Evolutionary conservation across 2,888 invertebrate species (phyloP), one percentile per base, ranked within the genome.

Genomic region (Caenorhabditis becei): DNA sequence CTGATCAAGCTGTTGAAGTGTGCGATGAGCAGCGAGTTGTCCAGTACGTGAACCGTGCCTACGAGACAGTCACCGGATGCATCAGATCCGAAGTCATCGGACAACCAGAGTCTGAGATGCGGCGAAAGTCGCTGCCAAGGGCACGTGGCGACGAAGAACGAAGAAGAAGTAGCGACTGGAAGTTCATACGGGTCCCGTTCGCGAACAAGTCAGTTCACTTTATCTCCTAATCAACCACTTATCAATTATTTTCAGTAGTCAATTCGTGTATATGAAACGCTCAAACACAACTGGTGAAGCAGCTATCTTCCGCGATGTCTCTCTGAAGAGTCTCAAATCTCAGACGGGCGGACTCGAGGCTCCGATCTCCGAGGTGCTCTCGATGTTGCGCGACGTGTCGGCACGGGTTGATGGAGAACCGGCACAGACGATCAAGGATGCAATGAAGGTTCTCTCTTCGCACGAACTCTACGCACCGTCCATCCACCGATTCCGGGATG

Each of bases 41-140:
- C 84, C 91, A 92, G 91, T 93, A 92, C 89, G 92, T 93, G 65
- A 93, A 93, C 83, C 91, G 91, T 14, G 92, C 92, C 4, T 92
- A 91, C 86, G 93, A 93, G 86, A 86, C 90, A 28, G 77, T 92
- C 67, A 92, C 92, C 35, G 93, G 93, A 8, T 92, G 91, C 85
- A 88, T 88, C 11, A 88, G 91, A 58, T 90, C 91, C n/a, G 92
- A 92, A 77, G 87, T 87, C 16, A 80, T 87, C 47, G 87, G 87
- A 16, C 82, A 83, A 49, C 85, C 85, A 3, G 85, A 85, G 51
- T 85, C 85, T 14, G 85, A 85, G 58, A 75, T 85, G 77, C 70
- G 85, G 49, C 66, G 86, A 44, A 86, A 86, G 32, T 86, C 86
- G n/a, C 41, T 86, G 24, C 86, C 86, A 20, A 49, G 86, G 53